Evolutionary conservation across 2,113 vertebrate genomes (phyloP).

Genomic region (Strigops habroptila): DNA sequence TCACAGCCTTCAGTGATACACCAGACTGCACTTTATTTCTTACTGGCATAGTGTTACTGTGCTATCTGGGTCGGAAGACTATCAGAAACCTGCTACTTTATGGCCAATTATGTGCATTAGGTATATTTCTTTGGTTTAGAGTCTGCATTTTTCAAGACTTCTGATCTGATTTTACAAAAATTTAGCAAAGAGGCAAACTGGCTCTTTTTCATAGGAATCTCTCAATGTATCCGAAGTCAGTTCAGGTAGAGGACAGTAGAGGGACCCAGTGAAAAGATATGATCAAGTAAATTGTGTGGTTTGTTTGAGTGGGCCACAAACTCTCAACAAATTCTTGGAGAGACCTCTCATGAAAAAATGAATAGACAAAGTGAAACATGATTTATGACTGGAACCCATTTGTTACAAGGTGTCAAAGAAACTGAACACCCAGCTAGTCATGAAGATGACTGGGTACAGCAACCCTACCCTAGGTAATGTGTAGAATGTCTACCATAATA

Average conservation of each 20-base stretch:
- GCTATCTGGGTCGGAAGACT: not conserved
- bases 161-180: not conserved
- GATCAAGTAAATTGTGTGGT: not conserved
- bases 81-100: not conserved
- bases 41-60: not conserved
- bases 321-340: not conserved
- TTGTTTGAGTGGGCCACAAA: not conserved
- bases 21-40: not conserved
- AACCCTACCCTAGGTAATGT: not conserved
- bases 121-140: not conserved
- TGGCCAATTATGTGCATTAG: not conserved
- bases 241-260: not conserved
- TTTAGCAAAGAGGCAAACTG: not conserved
- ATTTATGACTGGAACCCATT: not conserved
- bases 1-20: constrained; percentile 22
- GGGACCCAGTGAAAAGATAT: not conserved
- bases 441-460: not conserved
- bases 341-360: not conserved
- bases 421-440: not conserved
- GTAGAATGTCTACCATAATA: not conserved
- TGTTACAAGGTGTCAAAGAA: not conserved
- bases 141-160: not conserved
- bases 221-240: not conserved
- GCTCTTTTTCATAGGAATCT: not conserved
- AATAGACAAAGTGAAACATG: not conserved